Evolutionary conservation across 1,140 invertebrate species (phyloP), one percentile per base, ranked within the genome.

Genomic region (Riptortus pedestris): DNA sequence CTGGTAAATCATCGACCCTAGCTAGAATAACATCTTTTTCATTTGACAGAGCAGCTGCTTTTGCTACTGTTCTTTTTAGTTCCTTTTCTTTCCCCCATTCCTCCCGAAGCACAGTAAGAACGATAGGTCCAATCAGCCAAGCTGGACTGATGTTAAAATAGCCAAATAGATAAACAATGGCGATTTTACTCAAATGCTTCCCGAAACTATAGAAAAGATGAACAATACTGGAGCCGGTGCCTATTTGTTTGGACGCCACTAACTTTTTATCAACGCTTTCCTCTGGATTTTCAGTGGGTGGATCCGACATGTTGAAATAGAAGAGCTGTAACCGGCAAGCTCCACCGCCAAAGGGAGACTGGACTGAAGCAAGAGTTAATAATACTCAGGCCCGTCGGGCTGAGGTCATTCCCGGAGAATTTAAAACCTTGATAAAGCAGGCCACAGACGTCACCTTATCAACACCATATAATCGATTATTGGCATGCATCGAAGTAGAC

Each of bases 21-120:
- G 86, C 90, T 51, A 90, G 77, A 62, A 96, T 88, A 24, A 93
- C 82, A 69, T 90, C 85, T 76, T 93, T 91, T 76, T 96, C 92
- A 66, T 86, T 87, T 18, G 83, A 79, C 69, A 85, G 72, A 11
- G 88, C 87, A 18, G 86, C 82, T 14, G 85, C 83, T 76, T 93
- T 89, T 26, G 90, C 87, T 63, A 90, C 81, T 66, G 85, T 82
- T 68, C 90, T 81, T 70, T 83, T 84, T 57, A 86, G 79, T 69
- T 90, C 82, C 67, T 82, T 85, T 58, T 87, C 82, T 72, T 83
- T 84, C 48, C 82, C 82, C 78, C 85, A 84, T 74, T 92, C 87
- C 66, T 88, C 83, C 60, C 90, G 83, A 68, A 91, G 79, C 47
- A 90, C 86, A 9, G 85, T 84, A 20, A 91, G 75, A 28, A 91